Evolutionary conservation across 2,113 vertebrate genomes (phyloP), one percentile per base, ranked within the genome.

Genomic region (Monopterus albus): DNA sequence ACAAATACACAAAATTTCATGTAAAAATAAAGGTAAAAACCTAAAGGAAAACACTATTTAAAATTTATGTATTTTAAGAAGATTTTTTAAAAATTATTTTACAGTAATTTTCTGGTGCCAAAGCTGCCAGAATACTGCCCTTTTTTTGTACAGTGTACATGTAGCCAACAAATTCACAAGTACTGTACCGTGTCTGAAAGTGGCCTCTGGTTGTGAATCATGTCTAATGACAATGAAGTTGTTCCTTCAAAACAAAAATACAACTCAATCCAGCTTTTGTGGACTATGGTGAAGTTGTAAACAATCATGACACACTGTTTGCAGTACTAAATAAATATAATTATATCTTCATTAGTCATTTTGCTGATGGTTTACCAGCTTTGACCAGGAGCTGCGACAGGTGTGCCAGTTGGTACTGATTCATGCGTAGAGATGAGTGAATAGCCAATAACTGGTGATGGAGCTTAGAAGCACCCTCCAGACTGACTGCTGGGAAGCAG

Each of bases 401-500:
- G 89, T 93, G 92, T 80, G 85, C 78, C 87, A 66, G 74, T 89
- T 88, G 80, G 77, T 89, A 86, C 72, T 79, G 82, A 87, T 86
- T 88, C 81, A 65, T 85, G 55, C 67, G 40, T 20, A 47, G 69
- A 81, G 66, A 51, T 1, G 58, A 61, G 72, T 70, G 85, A 71
- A 82, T 53, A 57, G 78, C 73, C 78, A 80, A 81, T 84, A 74
- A 78, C 67, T 45, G 7, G 83, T 72, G 65, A 61, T 62, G 62
- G 52, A 73, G 79, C 80, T 74, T 57, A 78, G 77, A 62, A 82
- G 75, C 82, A 73, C 78, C 83, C 79, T 83, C 72, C 59, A 73
- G 82, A 82, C 72, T 64, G 81, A 87, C 87, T 88, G 91, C 84
- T 91, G 84, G 88, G 88, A 78, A 90, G 91, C 92, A 94, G 91